Evolutionary conservation across 2,888 invertebrate species (phyloP).

Genomic region (Troides aeacus): DNA sequence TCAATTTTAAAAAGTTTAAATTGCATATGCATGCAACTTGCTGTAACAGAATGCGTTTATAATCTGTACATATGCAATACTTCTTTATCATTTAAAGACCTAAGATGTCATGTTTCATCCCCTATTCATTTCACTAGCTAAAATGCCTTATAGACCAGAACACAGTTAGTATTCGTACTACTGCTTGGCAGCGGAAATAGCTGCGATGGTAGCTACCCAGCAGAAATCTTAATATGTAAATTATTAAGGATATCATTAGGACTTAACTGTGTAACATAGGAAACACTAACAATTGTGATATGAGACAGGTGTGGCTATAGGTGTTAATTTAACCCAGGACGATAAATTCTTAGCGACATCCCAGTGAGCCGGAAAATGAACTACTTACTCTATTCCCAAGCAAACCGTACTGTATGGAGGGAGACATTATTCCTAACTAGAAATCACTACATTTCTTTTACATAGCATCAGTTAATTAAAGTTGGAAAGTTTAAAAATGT

Average conservation of each 20-base stretch:
- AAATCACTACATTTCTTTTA: neutral
- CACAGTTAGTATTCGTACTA: no score
- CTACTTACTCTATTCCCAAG: slow-evolving; percentile 45
- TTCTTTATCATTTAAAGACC: no score
- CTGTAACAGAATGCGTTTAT: neutral
- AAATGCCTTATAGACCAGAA: no score
- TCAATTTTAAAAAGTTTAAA: slow-evolving; percentile 21
- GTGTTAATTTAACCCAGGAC: slow-evolving; percentile 36
- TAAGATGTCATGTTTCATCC: no score
- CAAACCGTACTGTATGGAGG: slow-evolving; percentile 35
- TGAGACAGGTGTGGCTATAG: slow-evolving; percentile 16
- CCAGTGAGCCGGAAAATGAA: slow-evolving; percentile 73
- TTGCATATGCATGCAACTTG: neutral
- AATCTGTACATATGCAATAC: neutral
- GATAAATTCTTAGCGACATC: slow-evolving; percentile 60
- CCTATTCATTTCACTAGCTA: no score
- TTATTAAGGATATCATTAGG: no score
- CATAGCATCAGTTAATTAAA: neutral
- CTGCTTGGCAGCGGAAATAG: no score
- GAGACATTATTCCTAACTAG: neutral
- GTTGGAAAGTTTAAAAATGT: no score
- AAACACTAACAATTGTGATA: neutral
- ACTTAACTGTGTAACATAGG: neutral
- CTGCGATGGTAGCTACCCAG: no score
- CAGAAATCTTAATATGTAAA: no score